Evolutionary conservation across 2,888 invertebrate genomes (phyloP), one percentile per base, ranked within the genome.

Genomic region (Ctena decussata): DNA sequence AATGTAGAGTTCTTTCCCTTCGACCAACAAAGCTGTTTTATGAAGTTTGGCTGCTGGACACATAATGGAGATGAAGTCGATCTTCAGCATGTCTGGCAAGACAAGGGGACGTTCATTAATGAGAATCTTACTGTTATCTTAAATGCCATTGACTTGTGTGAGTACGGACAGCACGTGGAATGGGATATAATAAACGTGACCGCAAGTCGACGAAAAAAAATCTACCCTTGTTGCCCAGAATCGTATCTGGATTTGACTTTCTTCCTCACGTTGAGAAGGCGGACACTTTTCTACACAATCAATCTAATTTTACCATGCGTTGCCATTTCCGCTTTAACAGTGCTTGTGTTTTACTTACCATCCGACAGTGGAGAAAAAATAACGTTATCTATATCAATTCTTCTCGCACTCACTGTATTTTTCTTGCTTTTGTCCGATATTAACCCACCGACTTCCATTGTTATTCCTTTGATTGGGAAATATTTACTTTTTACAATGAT

Each of bases 1-100:
- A 97, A 99, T 98, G 94, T 99, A 98, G 99, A 98, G 94, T 99
- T 98, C 96, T 99, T 99, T 96, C 99, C 99, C 89, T 99, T 99
- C 96, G 99, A 99, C 96, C 99, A 99, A 96, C 99, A 99, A 96
- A 97, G 98, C 94, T 99, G 99, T 96, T 98, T 98, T 96, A 98
- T 99, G 98, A 98, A 99, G 97, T 99, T 99, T 96, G 99, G 99
- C 95, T 99, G 99, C 96, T 99, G 99, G 99, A 99, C 99, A 92
- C 99, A 99, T 96, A 98, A 98, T 96, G 98, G 98, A 11, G 89
- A 92, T 24, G 93, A 94, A 98, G 97, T 84, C 11, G 84, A 84
- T 24, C 69, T 84, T 18, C 76, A 77, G 18, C 84, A 84, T 37
- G 46, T 84, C 0, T 27, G 30, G 44, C 44, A 73, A 18, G 76